Evolutionary conservation across 1,140 invertebrate species (phyloP).

Genomic region (Eulimnadia texana): DNA sequence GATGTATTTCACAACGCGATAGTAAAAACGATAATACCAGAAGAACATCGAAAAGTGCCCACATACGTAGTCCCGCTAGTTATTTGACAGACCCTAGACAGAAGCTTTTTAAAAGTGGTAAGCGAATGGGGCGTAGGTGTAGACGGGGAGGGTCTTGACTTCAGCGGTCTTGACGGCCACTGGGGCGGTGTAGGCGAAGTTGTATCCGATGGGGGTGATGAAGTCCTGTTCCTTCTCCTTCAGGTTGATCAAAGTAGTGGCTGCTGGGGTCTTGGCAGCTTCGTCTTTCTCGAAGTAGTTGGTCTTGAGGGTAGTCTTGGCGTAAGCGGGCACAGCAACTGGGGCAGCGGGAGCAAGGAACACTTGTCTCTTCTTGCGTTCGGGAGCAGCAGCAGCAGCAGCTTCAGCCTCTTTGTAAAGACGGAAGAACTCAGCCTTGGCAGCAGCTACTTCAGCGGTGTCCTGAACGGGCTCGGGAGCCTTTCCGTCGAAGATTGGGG

Average conservation of each 20-base stretch:
- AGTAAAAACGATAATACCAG: too few species aligned
- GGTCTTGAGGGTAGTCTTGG: constrained; percentile 11
- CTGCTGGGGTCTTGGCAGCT: constrained; percentile 11
- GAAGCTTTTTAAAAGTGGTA: background rate
- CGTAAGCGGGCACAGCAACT: background rate
- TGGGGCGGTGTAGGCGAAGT: too few species aligned
- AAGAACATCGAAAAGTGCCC: too few species aligned
- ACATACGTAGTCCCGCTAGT: too few species aligned
- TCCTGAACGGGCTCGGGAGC: constrained; percentile 18
- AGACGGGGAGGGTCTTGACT: too few species aligned
- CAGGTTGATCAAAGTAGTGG: constrained; percentile 10
- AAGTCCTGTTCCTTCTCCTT: constrained; percentile 9
- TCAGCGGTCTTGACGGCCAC: background rate
- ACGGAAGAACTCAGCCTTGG: constrained; percentile 15
- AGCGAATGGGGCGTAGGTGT: constrained; percentile 3
- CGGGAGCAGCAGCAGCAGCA: constrained; percentile 10
- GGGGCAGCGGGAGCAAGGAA: background rate
- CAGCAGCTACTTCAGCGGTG: constrained; percentile 17
- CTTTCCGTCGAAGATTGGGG: background rate
- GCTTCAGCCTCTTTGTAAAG: constrained; percentile 18
- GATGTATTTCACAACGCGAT: too few species aligned
- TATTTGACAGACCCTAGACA: too few species aligned
- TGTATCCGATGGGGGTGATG: constrained; percentile 4
- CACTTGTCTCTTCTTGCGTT: background rate
- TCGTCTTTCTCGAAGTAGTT: background rate